Conservation (phyloP, 2,888 invertebrate genomes). For the Zhuqinia jingwanae region DNA sequence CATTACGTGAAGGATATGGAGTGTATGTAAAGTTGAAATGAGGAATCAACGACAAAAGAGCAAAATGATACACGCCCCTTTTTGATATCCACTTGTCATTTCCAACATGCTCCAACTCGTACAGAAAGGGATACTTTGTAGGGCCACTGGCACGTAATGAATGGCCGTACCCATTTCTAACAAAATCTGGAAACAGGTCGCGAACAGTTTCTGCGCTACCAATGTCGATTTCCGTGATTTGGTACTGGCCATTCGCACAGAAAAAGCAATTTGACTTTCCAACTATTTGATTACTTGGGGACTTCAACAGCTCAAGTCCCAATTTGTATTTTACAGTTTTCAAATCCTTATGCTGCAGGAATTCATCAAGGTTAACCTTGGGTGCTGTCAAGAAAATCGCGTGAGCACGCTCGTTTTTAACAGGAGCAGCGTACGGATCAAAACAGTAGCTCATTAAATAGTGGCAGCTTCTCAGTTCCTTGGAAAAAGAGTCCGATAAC, state of each 20-base stretch:
- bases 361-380: neutral
- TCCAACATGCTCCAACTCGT: constrained; percentile 9
- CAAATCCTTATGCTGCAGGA: neutral
- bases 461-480: neutral
- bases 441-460: neutral
- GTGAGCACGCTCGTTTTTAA: constrained; percentile 1
- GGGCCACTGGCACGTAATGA: neutral
- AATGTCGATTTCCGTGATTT: neutral
- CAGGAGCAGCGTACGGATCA: neutral
- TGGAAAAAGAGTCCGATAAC: neutral
- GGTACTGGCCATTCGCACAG: neutral
- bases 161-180: constrained; percentile 2
- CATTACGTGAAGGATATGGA: neutral
- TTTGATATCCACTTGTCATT: constrained; percentile 29
- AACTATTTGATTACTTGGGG: neutral
- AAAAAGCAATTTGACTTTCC: constrained; percentile 3
- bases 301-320: neutral
- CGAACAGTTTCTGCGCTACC: neutral
- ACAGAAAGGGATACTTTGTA: constrained; percentile 32
- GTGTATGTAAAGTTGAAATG: constrained; percentile 14
- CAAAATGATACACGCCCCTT: constrained; percentile 20
- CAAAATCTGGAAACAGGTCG: constrained; percentile 2
- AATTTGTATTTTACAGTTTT: neutral
- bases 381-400: neutral
- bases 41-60: neutral